Evolutionary conservation across 2,797 vertebrate species (phyloP), one percentile per base, ranked within the genome.

Genomic region (Diplodus sargus): DNA sequence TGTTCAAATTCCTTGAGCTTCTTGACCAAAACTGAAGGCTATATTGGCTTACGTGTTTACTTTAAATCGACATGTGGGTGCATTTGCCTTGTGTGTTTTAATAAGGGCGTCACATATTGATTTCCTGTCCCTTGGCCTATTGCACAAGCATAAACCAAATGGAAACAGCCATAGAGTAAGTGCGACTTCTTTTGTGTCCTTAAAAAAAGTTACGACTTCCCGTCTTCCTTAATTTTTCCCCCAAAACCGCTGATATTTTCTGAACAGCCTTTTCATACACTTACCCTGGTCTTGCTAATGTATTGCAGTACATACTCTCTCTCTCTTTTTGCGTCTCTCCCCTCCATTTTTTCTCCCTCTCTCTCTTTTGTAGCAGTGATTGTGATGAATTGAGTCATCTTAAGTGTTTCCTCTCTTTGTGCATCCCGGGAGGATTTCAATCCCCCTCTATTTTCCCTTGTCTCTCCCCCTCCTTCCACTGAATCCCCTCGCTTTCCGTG

Each of bases 361-460:
- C 82, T 67, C 76, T 73, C 73, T 85, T 85, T 88, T 86, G 82
- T 83, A 88, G 81, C 81, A 70, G 84, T 92, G 92, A 94, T 94
- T 90, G 90, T 94, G 91, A 92, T 92, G 89, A 92, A 94, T 93
- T 91, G 90, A 93, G 91, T 93, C 92, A 94, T 94, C 89, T 91
- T 91, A 92, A 92, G 91, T 92, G 88, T 93, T 93, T 93, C 91
- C 93, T 91, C 87, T 91, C 85, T 87, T 84, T 85, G 81, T 88
- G 86, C 66, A 72, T 93, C 93, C 88, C 79, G 1, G 51, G 89
- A 92, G 91, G 82, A 90, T 90, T 91, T 90, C 84, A 87, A 71
- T 81, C 91, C 85, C 82, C 70, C 79, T 83, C 82, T 61, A 58
- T 82, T 86, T 79, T 85, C 83, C 69, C 80, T 60, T 28, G 20